Conservation (phyloP, 2,888 invertebrate genomes). For the Scrobipalpa atriplicella region DNA sequence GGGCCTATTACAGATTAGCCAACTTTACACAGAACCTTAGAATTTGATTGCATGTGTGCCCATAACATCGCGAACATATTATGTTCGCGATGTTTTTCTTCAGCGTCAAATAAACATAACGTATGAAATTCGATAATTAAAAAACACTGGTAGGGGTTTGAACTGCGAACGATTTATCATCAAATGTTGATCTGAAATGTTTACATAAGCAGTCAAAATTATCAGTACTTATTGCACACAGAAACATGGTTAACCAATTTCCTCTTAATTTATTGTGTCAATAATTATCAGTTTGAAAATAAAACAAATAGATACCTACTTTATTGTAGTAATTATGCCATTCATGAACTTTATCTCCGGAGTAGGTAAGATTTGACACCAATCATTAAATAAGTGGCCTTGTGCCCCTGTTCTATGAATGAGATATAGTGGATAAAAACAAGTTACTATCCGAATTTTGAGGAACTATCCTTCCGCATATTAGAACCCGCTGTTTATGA, state of each 20-base stretch:
- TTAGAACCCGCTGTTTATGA: no score
- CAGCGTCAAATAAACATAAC: no score
- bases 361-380: constrained; percentile 8
- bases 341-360: constrained; percentile 20
- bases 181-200: neutral
- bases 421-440: neutral
- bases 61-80: no score
- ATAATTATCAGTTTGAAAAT: neutral
- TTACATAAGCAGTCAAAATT: neutral
- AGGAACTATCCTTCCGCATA: no score
- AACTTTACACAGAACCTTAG: no score
- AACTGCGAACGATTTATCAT: neutral
- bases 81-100: no score
- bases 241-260: constrained; percentile 30
- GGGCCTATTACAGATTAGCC: no score
- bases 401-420: neutral
- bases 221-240: constrained; percentile 42
- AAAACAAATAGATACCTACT: constrained; percentile 1
- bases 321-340: neutral
- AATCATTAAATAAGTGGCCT: neutral
- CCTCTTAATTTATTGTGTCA: constrained; percentile 5
- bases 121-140: no score
- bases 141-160: no score
- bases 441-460: no score
- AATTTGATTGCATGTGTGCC: no score